These are phyloP conservation scores for Sycophaga agraensis DNA, from an alignment of 1,140 invertebrate species.

Conservation along the genomic window DNA sequence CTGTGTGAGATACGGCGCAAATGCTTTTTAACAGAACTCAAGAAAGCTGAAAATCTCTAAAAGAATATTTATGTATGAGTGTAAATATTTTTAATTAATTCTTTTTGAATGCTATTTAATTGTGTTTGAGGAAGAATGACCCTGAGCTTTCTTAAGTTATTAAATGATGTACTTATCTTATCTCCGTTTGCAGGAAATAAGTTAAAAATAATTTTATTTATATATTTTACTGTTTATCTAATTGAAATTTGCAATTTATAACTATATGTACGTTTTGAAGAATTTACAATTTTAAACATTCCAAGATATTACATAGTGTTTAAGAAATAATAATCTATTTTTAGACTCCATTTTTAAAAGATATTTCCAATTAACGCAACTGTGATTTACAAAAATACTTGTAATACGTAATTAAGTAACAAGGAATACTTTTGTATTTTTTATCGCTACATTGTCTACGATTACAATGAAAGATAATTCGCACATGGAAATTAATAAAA, in stretches of 20 bases:
- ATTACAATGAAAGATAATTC: conserved; percentile 5
- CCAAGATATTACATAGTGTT: conserved; percentile 5
- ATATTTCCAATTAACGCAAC: conserved; percentile 16
- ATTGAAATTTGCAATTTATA: conserved; percentile 1
- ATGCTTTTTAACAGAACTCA: conserved; percentile 1
- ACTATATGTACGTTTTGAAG: not conserved
- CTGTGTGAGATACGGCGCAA: not conserved
- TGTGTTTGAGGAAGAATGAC: not conserved
- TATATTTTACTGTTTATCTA: conserved; percentile 7
- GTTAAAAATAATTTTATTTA: not conserved
- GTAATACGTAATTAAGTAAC: too few relatives aligned
- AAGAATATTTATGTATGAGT: not conserved
- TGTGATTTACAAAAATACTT: conserved; percentile 23
- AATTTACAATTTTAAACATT: conserved; percentile 3
- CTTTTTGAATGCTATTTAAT: not conserved
- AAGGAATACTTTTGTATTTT: not conserved
- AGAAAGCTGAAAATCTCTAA: not conserved
- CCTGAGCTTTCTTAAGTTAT: conserved; percentile 7
- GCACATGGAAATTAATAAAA: conserved; percentile 15
- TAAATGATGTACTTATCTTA: conserved; percentile 5
- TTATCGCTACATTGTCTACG: not conserved
- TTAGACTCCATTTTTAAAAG: conserved; percentile 13
- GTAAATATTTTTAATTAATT: conserved; percentile 4
- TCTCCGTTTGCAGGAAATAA: not conserved
- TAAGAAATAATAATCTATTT: conserved; percentile 15